Evolutionary conservation across 92 coral and sea anemone species (phyloP).

Genomic region (Phenganax stokvisi): DNA sequence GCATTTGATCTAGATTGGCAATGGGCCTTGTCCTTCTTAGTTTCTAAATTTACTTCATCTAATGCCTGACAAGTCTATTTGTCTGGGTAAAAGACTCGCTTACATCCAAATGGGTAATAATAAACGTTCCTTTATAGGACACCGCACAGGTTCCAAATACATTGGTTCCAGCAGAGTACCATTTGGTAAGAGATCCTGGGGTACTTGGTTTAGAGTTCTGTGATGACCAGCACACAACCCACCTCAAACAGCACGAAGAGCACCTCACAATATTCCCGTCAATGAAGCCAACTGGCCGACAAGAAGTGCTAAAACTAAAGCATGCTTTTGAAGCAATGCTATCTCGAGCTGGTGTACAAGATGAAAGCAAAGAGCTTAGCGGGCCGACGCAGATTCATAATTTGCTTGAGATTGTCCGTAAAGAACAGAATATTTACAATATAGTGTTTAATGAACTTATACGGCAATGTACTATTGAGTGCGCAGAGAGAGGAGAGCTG

Average conservation of each 20-base stretch:
- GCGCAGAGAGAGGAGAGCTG: conserved; percentile 95
- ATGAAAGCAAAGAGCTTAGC: conserved; percentile 72
- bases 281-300: conserved; percentile 93
- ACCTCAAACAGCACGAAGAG: conserved; percentile 73
- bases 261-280: conserved; percentile 94
- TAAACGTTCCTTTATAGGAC: conserved; percentile 35
- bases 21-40: not conserved
- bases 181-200: conserved; percentile 92
- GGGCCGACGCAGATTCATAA: conserved; percentile 99
- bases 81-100: no score
- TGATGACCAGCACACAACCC: conserved; percentile 84
- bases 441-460: conserved; percentile 93
- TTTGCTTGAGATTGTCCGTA: conserved; percentile 78
- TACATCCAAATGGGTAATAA: no score
- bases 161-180: conserved; percentile 86
- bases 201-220: conserved; percentile 91
- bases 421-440: conserved; percentile 93
- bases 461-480: conserved; percentile 91
- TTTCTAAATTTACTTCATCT: not conserved
- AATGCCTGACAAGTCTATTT: not conserved
- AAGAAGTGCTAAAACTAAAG: conserved; percentile 92
- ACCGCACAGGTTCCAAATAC: conserved; percentile 68
- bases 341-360: conserved; percentile 86
- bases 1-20: not conserved
- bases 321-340: conserved; percentile 88